Evolutionary conservation across 2,113 vertebrate species (phyloP), one percentile per base, ranked within the genome.

Genomic region (Climacteris rufus): DNA sequence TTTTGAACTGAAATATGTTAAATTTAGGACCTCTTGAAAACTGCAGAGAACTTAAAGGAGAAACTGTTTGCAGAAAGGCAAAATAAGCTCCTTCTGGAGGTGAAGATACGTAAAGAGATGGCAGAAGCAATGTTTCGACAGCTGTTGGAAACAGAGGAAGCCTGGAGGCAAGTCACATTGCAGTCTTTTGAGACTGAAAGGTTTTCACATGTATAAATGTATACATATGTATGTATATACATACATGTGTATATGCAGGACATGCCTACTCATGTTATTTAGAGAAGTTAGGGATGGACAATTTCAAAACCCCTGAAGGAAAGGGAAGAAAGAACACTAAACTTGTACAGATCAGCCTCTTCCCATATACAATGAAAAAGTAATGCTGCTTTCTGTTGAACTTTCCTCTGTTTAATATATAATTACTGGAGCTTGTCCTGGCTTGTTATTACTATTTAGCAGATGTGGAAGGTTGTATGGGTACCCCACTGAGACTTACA

Each of bases 81-180:
- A 53, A 98, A 96, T 70, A 99, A 99, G 82, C 97, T 99, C 37
- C 84, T 98, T 11, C 98, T 99, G 95, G 98, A 99, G 94, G 97
- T 99, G 45, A 98, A 98, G 94, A 99, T 99, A 42, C 98, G 99
- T 37, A 98, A 97, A 84, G 99, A 99, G 91, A 99, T 99, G 98
- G 99, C 99, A 44, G 98, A 99, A 71, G 98, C 98, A 19, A 99
- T 98, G 98, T 97, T 99, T 66, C 98, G 96, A 15, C 98, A 99
- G 94, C 97, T 99, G 82, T 86, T 98, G 96, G 98, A 98, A 94
- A 98, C 98, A 5, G 98, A 99, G 80, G 98, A 99, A 83, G 96
- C 97, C 31, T 98, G 98, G 96, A 98, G 96, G 98, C 98, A 96
- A 94, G 77, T 33, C 13, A 7, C 28, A 2, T 18, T 82, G 56